Conservation (phyloP, 2,797 vertebrate genomes). For the Pantherophis alleghaniensis region DNA sequence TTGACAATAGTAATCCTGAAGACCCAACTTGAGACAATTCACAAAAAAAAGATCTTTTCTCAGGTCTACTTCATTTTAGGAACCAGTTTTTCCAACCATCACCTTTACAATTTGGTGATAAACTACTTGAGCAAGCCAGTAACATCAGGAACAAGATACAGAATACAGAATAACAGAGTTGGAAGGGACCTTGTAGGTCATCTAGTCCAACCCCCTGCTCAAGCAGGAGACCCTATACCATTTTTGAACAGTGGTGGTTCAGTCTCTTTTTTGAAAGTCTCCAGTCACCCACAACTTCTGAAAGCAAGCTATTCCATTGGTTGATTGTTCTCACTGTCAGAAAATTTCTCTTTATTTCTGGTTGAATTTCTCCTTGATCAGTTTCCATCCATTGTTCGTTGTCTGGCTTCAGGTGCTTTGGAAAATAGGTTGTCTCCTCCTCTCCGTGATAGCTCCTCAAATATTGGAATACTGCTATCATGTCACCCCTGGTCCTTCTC, state of each 20-base stretch:
- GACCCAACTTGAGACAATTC: not conserved
- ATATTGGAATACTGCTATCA: not conserved
- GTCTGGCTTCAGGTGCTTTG: not conserved
- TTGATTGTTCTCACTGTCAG: not conserved
- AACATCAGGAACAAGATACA: not conserved
- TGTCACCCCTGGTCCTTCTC: not conserved
- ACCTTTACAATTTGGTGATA: not conserved
- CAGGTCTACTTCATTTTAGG: not conserved
- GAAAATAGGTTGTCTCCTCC: not conserved
- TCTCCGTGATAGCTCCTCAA: not conserved
- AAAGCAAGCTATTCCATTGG: not conserved
- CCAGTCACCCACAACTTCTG: not conserved
- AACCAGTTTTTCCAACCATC: not conserved
- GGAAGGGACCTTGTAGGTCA: not conserved
- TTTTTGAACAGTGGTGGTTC: not conserved
- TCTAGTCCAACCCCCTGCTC: not conserved
- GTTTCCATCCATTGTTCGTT: not conserved
- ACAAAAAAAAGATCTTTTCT: not conserved
- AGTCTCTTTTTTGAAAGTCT: not conserved
- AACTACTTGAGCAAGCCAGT: not conserved
- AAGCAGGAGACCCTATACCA: not conserved
- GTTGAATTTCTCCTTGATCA: not conserved
- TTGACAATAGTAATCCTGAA: not conserved
- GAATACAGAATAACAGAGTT: not conserved
- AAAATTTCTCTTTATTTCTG: not conserved